Evolutionary conservation across 92 coral and sea anemone species (phyloP).

Genomic region (Ricordea florida): DNA sequence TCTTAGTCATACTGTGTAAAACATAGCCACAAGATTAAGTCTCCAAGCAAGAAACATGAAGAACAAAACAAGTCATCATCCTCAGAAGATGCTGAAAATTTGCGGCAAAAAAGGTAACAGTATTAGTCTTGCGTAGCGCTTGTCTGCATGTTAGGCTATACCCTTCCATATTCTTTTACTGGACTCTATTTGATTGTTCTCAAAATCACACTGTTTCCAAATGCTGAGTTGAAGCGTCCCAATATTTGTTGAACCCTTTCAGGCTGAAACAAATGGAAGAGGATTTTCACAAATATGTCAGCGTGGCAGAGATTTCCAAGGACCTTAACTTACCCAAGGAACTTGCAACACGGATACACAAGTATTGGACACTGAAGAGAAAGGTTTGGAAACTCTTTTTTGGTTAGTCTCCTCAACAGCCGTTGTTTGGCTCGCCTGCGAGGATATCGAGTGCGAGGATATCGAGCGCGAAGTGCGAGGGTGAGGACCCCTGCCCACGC

Average conservation of each 20-base stretch:
- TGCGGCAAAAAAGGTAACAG: constrained; percentile 90
- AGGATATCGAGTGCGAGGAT: no score
- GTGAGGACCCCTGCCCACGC: no score
- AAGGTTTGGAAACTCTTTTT: constrained; percentile 51
- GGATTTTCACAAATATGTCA: constrained; percentile 87
- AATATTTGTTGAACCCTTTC: not conserved
- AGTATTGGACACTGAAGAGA: constrained; percentile 96
- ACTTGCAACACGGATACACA: constrained; percentile 74
- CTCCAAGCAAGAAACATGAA: constrained; percentile 52
- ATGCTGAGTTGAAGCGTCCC: not conserved
- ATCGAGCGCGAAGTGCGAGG: no score
- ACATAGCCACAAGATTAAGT: constrained; percentile 85
- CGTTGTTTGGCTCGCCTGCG: no score
- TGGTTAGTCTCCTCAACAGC: not conserved
- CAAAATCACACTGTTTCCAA: no score
- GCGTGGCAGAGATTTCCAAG: constrained; percentile 71
- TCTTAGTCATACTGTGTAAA: constrained; percentile 84
- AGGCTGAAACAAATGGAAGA: constrained; percentile 96
- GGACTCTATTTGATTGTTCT: no score
- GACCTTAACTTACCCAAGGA: constrained; percentile 83
- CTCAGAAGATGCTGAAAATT: constrained; percentile 78
- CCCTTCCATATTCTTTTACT: no score
- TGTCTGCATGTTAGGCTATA: no score
- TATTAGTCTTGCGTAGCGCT: no score
- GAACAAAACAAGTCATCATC: constrained; percentile 39